Base-by-base conservation (phyloP, 2,113 vertebrate species). In the Varanus komodoensis region DNA sequence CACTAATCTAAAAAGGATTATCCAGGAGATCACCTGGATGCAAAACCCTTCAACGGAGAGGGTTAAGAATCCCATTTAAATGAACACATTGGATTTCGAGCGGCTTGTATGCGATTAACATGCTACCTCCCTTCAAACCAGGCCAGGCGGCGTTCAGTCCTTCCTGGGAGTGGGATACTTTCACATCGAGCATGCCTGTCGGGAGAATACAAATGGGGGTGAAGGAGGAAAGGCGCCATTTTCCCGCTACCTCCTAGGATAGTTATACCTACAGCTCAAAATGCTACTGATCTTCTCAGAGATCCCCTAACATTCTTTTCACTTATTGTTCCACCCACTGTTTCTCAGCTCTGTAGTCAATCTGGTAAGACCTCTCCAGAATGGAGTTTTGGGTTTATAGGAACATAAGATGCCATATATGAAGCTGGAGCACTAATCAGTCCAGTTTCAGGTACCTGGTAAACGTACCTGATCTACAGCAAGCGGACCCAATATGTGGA, bases 1-100 rank as follows among this genome's bases (percentile, higher is more conserved):
- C 90, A 96, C 95, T 95, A 95, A 82, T 91, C 94, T 91, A 89
- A 94, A 95, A 94, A 92, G 93, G 95, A 95, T 96, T 95, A 96
- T 92, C 89, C 32, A 19, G 25, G 69, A 94, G 93, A 79, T 77
- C 92, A 93, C 38, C 75, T 89, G 93, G 50, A 80, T 89, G 87
- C 61, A 5, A 32, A 50, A 57, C 88, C 92, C 94, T 93, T 3
- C 0, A 91, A 81, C 5, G 29, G 52, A 84, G 89, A 84, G 74
- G 86, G 89, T 14, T 32, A n/a, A 1, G 32, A 90, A 92, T 82
- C 83, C 83, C 44, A 0, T 75, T 64, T 82, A 93, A 94, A 90
- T 82, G 90, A 81, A 87, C 7, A 7, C 15, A 8, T 15, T 54
- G 86, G 83, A 69, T 86, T 4, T 17, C n/a, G 0, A 50, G 74